A percentile compares a stretch with the other conserved stretches of the same genome.
These are phyloP conservation scores for Promerops cafer DNA, from an alignment of 2,113 vertebrate genomes.

Conservation along the genomic window DNA sequence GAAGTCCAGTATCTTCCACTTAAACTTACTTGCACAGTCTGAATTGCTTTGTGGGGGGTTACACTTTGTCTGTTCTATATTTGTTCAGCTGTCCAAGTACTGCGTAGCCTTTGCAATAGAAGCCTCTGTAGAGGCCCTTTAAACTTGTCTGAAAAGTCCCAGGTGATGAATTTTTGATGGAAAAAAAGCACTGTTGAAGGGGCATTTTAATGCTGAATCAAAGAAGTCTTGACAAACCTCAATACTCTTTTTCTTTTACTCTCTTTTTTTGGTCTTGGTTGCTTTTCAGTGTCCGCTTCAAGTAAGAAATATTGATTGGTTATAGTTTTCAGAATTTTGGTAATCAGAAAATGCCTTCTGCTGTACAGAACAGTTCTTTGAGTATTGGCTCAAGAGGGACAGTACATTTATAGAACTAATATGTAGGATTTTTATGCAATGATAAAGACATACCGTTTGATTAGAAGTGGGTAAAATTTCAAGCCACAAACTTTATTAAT, in stretches of 20 bases:
- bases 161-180: not conserved
- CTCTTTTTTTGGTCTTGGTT: not conserved
- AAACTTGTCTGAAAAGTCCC: not conserved
- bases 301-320: not conserved
- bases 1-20: not conserved
- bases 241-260: not conserved
- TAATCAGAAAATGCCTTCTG: not conserved
- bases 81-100: not conserved
- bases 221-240: not conserved
- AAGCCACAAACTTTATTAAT: not conserved
- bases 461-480: not conserved
- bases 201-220: not conserved
- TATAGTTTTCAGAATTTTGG: not conserved
- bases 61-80: not conserved
- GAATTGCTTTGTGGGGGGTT: not conserved
- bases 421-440: not conserved
- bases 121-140: not conserved
- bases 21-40: not conserved
- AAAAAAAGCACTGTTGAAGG: not conserved
- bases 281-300: not conserved
- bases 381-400: not conserved
- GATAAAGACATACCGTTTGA: not conserved
- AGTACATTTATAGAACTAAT: not conserved
- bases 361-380: not conserved
- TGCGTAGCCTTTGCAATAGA: not conserved